These are phyloP conservation scores for Biston betularia DNA, from an alignment of 2,888 invertebrate genomes.

Conservation along the genomic window DNA sequence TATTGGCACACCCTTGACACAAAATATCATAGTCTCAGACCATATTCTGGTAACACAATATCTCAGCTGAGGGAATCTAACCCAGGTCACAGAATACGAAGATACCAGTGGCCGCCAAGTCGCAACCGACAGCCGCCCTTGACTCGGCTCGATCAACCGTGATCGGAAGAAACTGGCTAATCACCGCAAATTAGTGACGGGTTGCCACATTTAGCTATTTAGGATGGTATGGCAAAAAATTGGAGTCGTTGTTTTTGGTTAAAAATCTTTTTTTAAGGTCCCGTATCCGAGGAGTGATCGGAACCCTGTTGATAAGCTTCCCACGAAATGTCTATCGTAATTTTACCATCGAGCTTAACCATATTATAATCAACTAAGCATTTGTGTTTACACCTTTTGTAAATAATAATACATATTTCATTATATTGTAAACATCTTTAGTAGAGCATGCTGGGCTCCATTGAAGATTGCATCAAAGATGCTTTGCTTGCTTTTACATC, in stretches of 20 bases:
- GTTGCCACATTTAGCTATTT: constrained; percentile 48
- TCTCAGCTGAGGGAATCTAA: constrained; percentile 34
- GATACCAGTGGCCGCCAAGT: neutral
- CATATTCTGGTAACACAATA: constrained; percentile 24
- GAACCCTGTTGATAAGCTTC: too few species aligned
- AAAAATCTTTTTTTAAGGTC: constrained; percentile 12
- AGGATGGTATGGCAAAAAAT: constrained; percentile 23
- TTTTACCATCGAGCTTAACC: too few species aligned
- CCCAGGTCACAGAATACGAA: constrained; percentile 1
- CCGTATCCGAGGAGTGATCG: neutral
- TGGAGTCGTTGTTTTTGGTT: constrained; percentile 11
- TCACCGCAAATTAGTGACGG: constrained; percentile 65
- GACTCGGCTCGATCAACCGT: constrained; percentile 60
- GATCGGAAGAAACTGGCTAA: constrained; percentile 64
- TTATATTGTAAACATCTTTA: too few species aligned
- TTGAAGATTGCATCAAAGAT: too few species aligned
- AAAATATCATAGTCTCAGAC: constrained; percentile 26
- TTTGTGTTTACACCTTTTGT: too few species aligned
- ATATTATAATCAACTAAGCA: too few species aligned
- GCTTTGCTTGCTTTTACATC: too few species aligned
- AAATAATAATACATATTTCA: too few species aligned
- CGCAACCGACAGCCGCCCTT: constrained; percentile 55
- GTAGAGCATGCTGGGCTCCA: too few species aligned
- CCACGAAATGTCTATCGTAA: too few species aligned
- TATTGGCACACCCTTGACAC: constrained; percentile 23